Percentiles rank a stretch among this genome's conserved stretches.
Evolutionary conservation across 2,797 vertebrate species (phyloP).

Genomic region (Chloroceryle amazona): DNA sequence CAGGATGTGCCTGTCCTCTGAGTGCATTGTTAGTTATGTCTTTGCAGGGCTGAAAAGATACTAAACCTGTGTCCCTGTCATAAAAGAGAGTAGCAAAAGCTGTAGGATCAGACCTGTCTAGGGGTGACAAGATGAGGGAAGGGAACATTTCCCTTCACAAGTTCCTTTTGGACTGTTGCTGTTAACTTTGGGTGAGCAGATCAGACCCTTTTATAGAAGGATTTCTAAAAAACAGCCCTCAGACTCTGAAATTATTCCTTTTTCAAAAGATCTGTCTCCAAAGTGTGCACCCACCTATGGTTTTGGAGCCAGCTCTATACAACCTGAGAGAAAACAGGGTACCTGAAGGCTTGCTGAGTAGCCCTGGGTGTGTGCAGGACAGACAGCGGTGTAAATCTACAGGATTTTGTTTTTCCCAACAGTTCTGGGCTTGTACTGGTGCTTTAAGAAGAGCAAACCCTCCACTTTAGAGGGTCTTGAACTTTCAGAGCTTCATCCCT

Average conservation of each 20-base stretch:
- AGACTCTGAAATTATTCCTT: background rate
- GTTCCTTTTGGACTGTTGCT: background rate
- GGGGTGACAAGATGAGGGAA: background rate
- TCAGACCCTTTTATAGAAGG: background rate
- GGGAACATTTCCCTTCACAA: background rate
- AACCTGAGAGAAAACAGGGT: background rate
- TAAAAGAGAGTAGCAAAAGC: background rate
- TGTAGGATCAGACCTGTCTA: background rate
- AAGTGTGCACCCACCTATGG: rapidly evolving
- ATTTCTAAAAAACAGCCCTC: background rate
- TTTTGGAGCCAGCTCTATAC: background rate
- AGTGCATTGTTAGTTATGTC: background rate
- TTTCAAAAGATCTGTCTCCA: background rate
- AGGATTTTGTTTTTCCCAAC: background rate
- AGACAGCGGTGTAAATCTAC: background rate
- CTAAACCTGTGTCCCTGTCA: background rate
- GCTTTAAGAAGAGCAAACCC: background rate
- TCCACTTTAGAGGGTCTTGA: background rate
- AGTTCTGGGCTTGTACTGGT: background rate
- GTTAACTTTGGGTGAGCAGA: background rate
- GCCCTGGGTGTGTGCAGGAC: background rate
- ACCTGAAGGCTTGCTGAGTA: background rate
- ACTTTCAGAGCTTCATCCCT: background rate
- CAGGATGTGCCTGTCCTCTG: background rate
- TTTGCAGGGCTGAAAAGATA: background rate